phyloP scores from a whole-genome alignment of 2,888 invertebrate genomes.

The Dynastes hyllus region DNA sequence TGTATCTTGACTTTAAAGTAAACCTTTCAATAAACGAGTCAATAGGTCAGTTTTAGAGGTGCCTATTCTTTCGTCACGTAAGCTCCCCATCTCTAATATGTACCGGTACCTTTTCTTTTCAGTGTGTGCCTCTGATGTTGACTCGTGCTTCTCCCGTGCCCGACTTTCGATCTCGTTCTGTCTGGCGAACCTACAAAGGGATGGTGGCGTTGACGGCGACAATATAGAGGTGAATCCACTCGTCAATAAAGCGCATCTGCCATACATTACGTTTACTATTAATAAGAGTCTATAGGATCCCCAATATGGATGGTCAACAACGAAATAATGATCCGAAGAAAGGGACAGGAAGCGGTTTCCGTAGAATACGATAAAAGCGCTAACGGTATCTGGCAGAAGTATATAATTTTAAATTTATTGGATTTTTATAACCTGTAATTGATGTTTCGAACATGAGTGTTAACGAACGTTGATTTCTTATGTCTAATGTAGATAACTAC shows the following conservation, averaged over 20 bases:
- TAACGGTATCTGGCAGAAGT: constrained; percentile 25
- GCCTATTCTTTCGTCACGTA: too few relatives aligned
- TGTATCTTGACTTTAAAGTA: too few relatives aligned
- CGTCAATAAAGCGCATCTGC: constrained; percentile 49
- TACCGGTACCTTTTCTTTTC: constrained; percentile 7
- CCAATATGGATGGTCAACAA: constrained; percentile 30
- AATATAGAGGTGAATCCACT: constrained; percentile 53
- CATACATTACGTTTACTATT: constrained; percentile 43
- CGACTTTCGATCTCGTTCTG: constrained; percentile 61
- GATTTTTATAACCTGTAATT: constrained; percentile 28
- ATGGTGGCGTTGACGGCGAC: constrained; percentile 45
- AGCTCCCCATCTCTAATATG: background rate
- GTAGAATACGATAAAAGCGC: constrained; percentile 12
- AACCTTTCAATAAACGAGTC: too few relatives aligned
- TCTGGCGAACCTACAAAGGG: constrained; percentile 53
- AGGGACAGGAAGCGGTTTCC: constrained; percentile 46
- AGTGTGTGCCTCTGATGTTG: constrained; percentile 35
- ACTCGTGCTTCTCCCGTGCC: constrained; percentile 53
- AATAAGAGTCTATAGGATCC: constrained; percentile 32
- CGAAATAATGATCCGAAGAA: constrained; percentile 41
- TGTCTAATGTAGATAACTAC: background rate
- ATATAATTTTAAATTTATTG: constrained; percentile 45
- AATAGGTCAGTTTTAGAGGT: too few relatives aligned
- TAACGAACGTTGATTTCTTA: background rate
- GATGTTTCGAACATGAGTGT: background rate